These are phyloP conservation scores for Cassiopea xamachana DNA, from an alignment of 30 jellyfish, hydroid and myxozoan species.

Conservation along the genomic window DNA sequence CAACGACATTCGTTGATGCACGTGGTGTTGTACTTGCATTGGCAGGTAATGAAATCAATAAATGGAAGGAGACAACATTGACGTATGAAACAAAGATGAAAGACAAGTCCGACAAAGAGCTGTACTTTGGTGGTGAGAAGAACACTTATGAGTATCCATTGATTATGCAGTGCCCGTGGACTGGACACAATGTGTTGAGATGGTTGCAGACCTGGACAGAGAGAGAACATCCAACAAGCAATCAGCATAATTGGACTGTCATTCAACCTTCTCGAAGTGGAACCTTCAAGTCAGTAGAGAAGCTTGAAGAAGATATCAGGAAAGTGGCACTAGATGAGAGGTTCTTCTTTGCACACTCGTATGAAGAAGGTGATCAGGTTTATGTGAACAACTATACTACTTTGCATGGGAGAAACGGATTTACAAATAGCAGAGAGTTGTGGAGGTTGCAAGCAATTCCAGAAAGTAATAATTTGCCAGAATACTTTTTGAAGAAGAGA, in stretches of 20 bases:
- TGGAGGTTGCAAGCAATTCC: slow-evolving; percentile 73
- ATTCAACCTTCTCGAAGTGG: slow-evolving; percentile 6
- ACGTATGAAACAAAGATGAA: slow-evolving; percentile 8
- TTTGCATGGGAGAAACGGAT: slow-evolving; percentile 59
- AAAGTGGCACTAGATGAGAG: slow-evolving; percentile 41
- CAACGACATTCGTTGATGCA: slow-evolving; percentile 58
- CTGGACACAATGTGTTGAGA: slow-evolving; percentile 47
- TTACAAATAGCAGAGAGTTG: slow-evolving; percentile 33
- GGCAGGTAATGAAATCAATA: slow-evolving; percentile 7
- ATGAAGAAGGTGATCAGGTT: slow-evolving; percentile 57
- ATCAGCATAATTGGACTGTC: slow-evolving; percentile 31
- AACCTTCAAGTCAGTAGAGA: background rate
- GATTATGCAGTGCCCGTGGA: slow-evolving; percentile 55
- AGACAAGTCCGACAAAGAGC: background rate
- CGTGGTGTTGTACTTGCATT: slow-evolving; percentile 29
- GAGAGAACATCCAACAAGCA: slow-evolving; percentile 25
- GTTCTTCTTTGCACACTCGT: slow-evolving; percentile 46
- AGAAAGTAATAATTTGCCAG: slow-evolving; percentile 44
- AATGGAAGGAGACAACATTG: slow-evolving; percentile 51
- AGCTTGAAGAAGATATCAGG: slow-evolving; percentile 43
- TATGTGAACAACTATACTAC: slow-evolving; percentile 56
- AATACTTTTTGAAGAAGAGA: slow-evolving; percentile 1
- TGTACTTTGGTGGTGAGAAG: slow-evolving; percentile 63
- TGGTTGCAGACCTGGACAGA: slow-evolving; percentile 67
- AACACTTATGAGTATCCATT: slow-evolving; percentile 47